A percentile compares a stretch with the other conserved stretches of the same genome.
Evolutionary conservation across 2,113 vertebrate genomes (phyloP).

Genomic region (Microcebus lehilahytsara): DNA sequence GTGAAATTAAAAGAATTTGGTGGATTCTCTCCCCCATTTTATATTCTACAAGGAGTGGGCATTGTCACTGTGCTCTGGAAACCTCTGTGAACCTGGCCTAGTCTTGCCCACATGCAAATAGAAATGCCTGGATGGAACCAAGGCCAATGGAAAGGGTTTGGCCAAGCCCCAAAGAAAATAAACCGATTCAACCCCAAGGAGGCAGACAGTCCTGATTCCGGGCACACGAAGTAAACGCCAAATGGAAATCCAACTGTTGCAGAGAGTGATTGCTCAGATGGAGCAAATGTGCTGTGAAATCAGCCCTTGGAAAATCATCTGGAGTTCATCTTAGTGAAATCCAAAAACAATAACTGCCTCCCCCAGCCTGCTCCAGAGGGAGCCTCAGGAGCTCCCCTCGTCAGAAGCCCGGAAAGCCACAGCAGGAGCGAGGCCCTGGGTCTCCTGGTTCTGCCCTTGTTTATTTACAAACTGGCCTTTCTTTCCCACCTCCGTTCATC

Average conservation of each 20-base stretch:
- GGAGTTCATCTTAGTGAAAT: slow-evolving; percentile 73
- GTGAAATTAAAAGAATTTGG: background rate
- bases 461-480: slow-evolving; percentile 49
- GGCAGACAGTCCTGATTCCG: slow-evolving; percentile 59
- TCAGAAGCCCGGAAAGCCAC: slow-evolving; percentile 64
- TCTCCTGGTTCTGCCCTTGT: slow-evolving; percentile 54
- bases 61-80: background rate
- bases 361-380: slow-evolving; percentile 33
- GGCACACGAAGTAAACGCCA: slow-evolving; percentile 30
- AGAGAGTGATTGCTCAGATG: slow-evolving; percentile 72
- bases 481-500: slow-evolving; percentile 1
- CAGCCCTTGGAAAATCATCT: slow-evolving; percentile 73
- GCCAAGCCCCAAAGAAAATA: slow-evolving; percentile 69
- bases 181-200: slow-evolving; percentile 59
- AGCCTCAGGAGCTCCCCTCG: slow-evolving; percentile 16
- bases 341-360: slow-evolving; percentile 58
- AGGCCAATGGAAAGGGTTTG: slow-evolving; percentile 54
- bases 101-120: slow-evolving; percentile 22
- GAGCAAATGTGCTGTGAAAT: slow-evolving; percentile 64
- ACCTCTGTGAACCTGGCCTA: slow-evolving; percentile 7
- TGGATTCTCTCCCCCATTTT: background rate
- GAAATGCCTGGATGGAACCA: slow-evolving; percentile 51
- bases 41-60: background rate
- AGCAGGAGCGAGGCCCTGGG: slow-evolving; percentile 24
- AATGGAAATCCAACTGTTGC: slow-evolving; percentile 62